Percentiles rank a stretch among this genome's conserved stretches.
Conservation (phyloP, 2,797 vertebrate genomes). For the Pipistrellus pygmaeus region DNA sequence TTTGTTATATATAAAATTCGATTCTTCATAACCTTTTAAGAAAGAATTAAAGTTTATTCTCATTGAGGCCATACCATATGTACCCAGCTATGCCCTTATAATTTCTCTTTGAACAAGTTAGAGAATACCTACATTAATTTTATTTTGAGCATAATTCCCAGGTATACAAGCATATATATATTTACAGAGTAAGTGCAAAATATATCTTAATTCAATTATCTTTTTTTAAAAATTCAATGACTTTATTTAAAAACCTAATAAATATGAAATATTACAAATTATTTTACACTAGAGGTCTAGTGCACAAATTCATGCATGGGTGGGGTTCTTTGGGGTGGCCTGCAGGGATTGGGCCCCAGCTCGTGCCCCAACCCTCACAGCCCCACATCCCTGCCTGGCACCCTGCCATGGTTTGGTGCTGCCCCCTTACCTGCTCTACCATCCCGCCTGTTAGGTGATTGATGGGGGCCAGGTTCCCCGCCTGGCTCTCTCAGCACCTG, state of each 20-base stretch:
- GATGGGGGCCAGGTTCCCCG: too few relatives aligned
- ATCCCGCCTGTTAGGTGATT: too few relatives aligned
- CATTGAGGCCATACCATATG: not conserved
- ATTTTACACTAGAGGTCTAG: constrained; percentile 52
- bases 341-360: too few relatives aligned
- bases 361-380: too few relatives aligned
- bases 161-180: not conserved
- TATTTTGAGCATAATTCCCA: not conserved
- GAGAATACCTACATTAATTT: not conserved
- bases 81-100: not conserved
- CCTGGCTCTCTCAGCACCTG: too few relatives aligned
- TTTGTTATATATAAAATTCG: not conserved
- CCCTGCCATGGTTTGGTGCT: too few relatives aligned
- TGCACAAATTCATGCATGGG: too few relatives aligned
- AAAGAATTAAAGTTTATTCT: not conserved
- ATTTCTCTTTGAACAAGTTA: constrained; percentile 10
- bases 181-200: not conserved
- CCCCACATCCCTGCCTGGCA: too few relatives aligned
- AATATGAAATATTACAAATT: constrained; percentile 80
- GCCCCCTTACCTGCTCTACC: too few relatives aligned
- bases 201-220: not conserved
- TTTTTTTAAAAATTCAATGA: not conserved
- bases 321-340: too few relatives aligned
- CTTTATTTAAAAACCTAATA: constrained; percentile 27
- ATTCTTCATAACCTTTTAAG: not conserved